Evolutionary conservation across 2,113 vertebrate genomes (phyloP).

Genomic region (crab-eating macaque (Macaca fascicularis)): DNA sequence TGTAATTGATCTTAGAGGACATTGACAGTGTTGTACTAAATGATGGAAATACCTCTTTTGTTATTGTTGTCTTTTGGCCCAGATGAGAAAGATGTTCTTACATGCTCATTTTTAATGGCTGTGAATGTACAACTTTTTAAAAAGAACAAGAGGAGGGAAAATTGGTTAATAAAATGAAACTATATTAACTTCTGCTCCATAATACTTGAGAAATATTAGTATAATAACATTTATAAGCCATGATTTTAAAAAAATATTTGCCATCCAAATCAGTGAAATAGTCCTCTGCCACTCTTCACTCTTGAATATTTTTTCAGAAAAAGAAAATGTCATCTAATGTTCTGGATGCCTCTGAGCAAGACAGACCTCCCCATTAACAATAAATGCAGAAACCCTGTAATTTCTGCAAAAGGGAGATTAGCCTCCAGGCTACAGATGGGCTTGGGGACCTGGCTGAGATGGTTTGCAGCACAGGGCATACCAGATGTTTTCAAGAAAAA

Average conservation of each 20-base stretch:
- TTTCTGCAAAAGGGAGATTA: slow-evolving; percentile 15
- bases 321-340: background rate
- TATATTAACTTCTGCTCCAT: slow-evolving; percentile 40
- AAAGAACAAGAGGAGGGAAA: slow-evolving; percentile 36
- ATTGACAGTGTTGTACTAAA: background rate
- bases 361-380: slow-evolving; percentile 43
- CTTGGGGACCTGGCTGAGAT: background rate
- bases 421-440: slow-evolving; percentile 14
- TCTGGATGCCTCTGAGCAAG: slow-evolving; percentile 25
- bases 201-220: slow-evolving; percentile 51
- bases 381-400: slow-evolving; percentile 19
- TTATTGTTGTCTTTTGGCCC: background rate
- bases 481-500: background rate
- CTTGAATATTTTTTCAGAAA: slow-evolving; percentile 56
- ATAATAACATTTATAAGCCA: background rate
- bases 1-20: background rate
- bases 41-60: background rate
- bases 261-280: background rate
- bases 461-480: background rate
- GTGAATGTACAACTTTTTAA: background rate
- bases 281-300: background rate
- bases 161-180: slow-evolving; percentile 61
- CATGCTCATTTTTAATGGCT: slow-evolving; percentile 23
- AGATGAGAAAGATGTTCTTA: slow-evolving; percentile 16
- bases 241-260: background rate